Percentiles rank a stretch among this genome's conserved stretches.
Evolutionary conservation across 2,113 vertebrate species (phyloP).

Genomic region (Callopanchax toddi): DNA sequence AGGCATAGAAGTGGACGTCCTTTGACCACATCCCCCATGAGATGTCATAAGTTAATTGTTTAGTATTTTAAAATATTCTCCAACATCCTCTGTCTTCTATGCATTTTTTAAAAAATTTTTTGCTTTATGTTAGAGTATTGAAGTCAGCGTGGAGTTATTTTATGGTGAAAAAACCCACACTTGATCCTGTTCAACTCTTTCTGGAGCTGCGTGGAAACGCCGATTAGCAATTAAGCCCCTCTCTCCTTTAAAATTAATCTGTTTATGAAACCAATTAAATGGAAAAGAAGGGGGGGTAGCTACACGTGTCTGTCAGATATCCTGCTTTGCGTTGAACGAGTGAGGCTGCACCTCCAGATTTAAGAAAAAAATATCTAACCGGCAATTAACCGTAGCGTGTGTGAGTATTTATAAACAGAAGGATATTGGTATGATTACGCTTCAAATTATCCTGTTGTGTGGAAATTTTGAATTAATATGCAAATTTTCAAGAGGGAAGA

Average conservation of each 20-base stretch:
- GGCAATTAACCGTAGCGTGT: slow-evolving; percentile 69
- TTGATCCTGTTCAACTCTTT: slow-evolving; percentile 79
- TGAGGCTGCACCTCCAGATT: slow-evolving; percentile 73
- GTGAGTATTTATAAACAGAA: slow-evolving; percentile 67
- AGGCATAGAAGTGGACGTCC: too few relatives aligned
- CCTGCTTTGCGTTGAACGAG: slow-evolving; percentile 73
- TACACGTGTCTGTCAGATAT: slow-evolving; percentile 72
- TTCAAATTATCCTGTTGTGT: slow-evolving; percentile 64
- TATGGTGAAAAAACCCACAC: slow-evolving; percentile 62
- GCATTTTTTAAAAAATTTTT: neutral
- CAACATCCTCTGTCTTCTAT: neutral
- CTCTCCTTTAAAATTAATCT: slow-evolving; percentile 81
- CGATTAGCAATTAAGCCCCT: slow-evolving; percentile 82
- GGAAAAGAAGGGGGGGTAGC: slow-evolving; percentile 38
- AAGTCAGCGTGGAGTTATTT: slow-evolving; percentile 64
- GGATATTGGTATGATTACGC: slow-evolving; percentile 67
- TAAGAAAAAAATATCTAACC: slow-evolving; percentile 68
- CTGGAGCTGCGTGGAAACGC: slow-evolving; percentile 73
- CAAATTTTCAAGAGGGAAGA: slow-evolving; percentile 57
- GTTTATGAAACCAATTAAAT: slow-evolving; percentile 85
- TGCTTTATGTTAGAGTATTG: slow-evolving; percentile 29
- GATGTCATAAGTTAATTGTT: neutral
- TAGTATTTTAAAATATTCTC: neutral
- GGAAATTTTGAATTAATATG: slow-evolving; percentile 72
- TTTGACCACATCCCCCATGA: too few relatives aligned